Conservation (phyloP, 1,140 invertebrate genomes). For the Drosophila punjabiensis region DNA sequence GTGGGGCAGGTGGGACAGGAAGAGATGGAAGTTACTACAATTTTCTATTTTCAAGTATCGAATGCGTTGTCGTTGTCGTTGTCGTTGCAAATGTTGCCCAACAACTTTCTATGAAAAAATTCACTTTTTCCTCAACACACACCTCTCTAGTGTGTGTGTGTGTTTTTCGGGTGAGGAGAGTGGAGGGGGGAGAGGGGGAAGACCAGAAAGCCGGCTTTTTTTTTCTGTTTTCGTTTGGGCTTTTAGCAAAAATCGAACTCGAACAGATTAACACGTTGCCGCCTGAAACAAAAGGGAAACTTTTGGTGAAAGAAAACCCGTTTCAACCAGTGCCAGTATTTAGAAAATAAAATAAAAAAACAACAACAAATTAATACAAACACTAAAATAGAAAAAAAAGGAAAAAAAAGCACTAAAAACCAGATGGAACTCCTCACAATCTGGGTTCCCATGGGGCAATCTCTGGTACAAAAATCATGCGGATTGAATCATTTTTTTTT, state of each 20-base stretch:
- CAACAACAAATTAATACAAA: background rate
- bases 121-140: constrained; percentile 71
- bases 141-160: constrained; percentile 23
- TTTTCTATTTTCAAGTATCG: constrained; percentile 82
- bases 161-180: background rate
- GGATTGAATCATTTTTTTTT: constrained; percentile 23
- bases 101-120: constrained; percentile 84
- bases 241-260: constrained; percentile 69
- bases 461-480: background rate
- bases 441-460: constrained; percentile 15
- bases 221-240: constrained; percentile 30
- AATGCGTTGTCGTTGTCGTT: constrained; percentile 43
- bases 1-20: constrained; percentile 10
- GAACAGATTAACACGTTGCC: constrained; percentile 68
- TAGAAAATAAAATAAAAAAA: constrained; percentile 7
- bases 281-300: constrained; percentile 70
- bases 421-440: constrained; percentile 21
- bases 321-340: constrained; percentile 15
- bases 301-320: constrained; percentile 46
- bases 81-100: constrained; percentile 74
- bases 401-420: constrained; percentile 24
- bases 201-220: constrained; percentile 56
- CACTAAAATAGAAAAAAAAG: constrained; percentile 13
- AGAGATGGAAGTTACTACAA: constrained; percentile 54
- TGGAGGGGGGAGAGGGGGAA: background rate